Evolutionary conservation across 2,888 invertebrate species (phyloP), one percentile per base, ranked within the genome.

Genomic region (Cephonodes hylas): DNA sequence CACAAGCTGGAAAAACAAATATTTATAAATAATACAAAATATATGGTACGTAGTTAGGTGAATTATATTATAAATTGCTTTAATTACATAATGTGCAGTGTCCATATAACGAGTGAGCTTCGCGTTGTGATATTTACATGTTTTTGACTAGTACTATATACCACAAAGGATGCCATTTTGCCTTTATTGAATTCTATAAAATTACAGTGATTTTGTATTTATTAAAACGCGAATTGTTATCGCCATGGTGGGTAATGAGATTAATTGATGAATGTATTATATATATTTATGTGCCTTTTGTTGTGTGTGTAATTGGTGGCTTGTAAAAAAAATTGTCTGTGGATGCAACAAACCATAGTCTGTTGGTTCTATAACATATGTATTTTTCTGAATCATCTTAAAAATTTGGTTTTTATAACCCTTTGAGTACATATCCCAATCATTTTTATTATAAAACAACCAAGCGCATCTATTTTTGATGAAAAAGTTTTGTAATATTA

Each of bases 51-150:
- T 38, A 34, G 57, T 58, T 34, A 38, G 42, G 13, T 22, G 22
- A 58, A 42, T 58, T 58, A 58, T 34, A 25, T 25, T 27, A 60
- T 53, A 42, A 44, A n/a, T 42, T 25, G 22, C 42, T 38, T 44
- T 44, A 44, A 18, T 59, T 38, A 60, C 15, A 48, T 34, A 38
- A 23, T 22, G 20, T 15, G 34, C 45, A 34, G 15, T 22, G 25
- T 57, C 22, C 62, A 25, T 70, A 62, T 61, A 67, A 53, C 23
- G 61, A 56, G 62, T 61, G 58, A 48, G 61, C 42, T 42, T 58
- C 38, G 58, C 38, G 61, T 61, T 62, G 59, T 62, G 59, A 62
- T 59, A 59, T 59, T 62, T 60, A 31, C 46, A 38, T 20, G 25
- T 42, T 25, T 22, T 42, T 58, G 42, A 42, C 15, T 42, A 42